Conservation (phyloP, 2,888 invertebrate species). For the Papilio gigon region DNA sequence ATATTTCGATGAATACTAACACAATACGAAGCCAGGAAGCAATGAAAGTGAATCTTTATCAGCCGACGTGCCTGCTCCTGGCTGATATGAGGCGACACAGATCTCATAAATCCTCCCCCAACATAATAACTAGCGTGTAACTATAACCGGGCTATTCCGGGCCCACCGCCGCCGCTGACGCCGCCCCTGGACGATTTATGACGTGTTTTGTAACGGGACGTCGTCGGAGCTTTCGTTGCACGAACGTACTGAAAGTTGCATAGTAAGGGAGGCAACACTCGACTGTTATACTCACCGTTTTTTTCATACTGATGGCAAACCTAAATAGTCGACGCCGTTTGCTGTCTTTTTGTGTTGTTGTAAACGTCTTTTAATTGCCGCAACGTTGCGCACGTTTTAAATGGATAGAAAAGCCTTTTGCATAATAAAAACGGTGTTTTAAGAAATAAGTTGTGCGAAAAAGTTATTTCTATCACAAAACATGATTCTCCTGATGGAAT, state of each 20-base stretch:
- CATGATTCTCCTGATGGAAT: too few species aligned
- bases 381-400: not conserved
- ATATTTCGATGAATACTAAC: not conserved
- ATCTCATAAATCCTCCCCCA: conserved; percentile 63
- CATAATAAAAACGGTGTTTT: not conserved
- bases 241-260: not conserved
- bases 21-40: not conserved
- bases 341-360: conserved; percentile 1
- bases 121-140: conserved; percentile 60
- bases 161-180: conserved; percentile 12
- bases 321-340: conserved; percentile 12
- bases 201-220: conserved; percentile 46
- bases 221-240: conserved; percentile 25
- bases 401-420: not conserved
- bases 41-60: conserved; percentile 25
- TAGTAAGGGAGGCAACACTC: conserved; percentile 15
- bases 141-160: conserved; percentile 39
- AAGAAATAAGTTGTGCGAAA: not conserved
- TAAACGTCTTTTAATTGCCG: conserved; percentile 9
- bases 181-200: conserved; percentile 49
- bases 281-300: conserved; percentile 1
- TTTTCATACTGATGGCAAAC: conserved; percentile 24
- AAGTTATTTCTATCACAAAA: too few species aligned
- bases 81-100: conserved; percentile 46
- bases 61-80: not conserved